Evolutionary conservation across 1,140 invertebrate species (phyloP), one percentile per base, ranked within the genome.

Genomic region (Drosophila ercepeae): DNA sequence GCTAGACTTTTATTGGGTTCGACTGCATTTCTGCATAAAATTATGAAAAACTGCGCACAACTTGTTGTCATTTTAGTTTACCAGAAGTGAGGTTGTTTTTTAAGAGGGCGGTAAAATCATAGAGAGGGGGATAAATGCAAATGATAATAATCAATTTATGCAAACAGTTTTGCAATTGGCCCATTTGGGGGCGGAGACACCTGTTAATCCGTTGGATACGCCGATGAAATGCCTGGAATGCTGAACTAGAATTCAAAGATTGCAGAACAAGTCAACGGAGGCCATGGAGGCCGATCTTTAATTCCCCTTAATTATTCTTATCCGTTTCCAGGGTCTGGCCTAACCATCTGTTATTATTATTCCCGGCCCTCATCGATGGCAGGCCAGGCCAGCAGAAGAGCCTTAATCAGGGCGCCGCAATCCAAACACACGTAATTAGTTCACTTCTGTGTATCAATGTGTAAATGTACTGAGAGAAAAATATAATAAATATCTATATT

Each of bases 321-420:
- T 84, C 64, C 70, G 79, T 79, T 83, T 50, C 21, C 49, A 50
- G 19, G 32, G 51, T 29, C 75, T 70, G 51, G 34, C 34, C 36
- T 16, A 71, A 75, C 79, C 79, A 83, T 84, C 78, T 83, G 78
- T 78, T 75, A 84, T 73, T 65, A 71, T 83, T 82, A 13, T 53
- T 14, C 18, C 9, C 25, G 16, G 29, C 25, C 49, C 42, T 73
- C 60, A 77, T 73, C 41, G 60, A 63, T 51, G 65, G 55, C 44
- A 21, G 21, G 21, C 29, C 52, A 8, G 5, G 14, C 29, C 29
- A 16, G 53, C 45, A 41, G 52, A 76, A 44, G 51, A 39, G 65
- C 57, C 48, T 29, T 34, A 52, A 67, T 63, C 63, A 67, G 63
- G 41, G 45, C 58, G 39, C 27, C 48, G 65, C 54, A 72, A 64